phyloP scores from a whole-genome alignment of 2,888 invertebrate species.

The Geotrupes spiniger region DNA sequence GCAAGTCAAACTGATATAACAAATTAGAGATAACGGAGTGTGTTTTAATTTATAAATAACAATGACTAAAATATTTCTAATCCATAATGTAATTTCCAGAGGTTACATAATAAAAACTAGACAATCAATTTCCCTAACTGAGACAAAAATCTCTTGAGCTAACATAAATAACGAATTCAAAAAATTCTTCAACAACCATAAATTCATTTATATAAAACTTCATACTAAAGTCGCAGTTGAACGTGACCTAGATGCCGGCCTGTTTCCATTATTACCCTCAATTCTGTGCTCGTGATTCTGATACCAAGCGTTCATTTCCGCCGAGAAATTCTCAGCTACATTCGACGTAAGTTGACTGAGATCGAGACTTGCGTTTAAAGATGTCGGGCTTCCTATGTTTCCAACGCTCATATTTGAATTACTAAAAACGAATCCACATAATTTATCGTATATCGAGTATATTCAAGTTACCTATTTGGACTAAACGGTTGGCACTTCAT shows the following conservation, averaged over 20 bases:
- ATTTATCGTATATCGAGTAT: not conserved
- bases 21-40: too few relatives aligned
- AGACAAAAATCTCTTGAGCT: too few relatives aligned
- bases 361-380: constrained; percentile 40
- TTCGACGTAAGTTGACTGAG: constrained; percentile 38
- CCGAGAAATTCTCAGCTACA: constrained; percentile 53
- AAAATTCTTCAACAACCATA: too few relatives aligned
- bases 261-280: constrained; percentile 34
- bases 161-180: too few relatives aligned
- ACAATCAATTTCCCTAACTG: too few relatives aligned
- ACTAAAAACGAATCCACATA: not conserved
- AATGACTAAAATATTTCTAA: too few relatives aligned
- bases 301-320: constrained; percentile 59
- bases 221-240: constrained; percentile 6
- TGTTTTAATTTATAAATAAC: too few relatives aligned
- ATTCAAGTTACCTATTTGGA: constrained; percentile 27
- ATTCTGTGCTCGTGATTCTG: constrained; percentile 43
- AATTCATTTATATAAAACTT: not conserved
- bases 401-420: constrained; percentile 19
- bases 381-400: constrained; percentile 32
- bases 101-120: too few relatives aligned
- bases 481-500: constrained; percentile 51
- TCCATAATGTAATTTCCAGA: too few relatives aligned
- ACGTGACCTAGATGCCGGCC: not conserved
- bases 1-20: too few relatives aligned